A percentile compares a stretch with the other conserved stretches of the same genome.
These are phyloP conservation scores for Rattus rattus DNA, from an alignment of 2,113 vertebrate species.

Conservation along the genomic window DNA sequence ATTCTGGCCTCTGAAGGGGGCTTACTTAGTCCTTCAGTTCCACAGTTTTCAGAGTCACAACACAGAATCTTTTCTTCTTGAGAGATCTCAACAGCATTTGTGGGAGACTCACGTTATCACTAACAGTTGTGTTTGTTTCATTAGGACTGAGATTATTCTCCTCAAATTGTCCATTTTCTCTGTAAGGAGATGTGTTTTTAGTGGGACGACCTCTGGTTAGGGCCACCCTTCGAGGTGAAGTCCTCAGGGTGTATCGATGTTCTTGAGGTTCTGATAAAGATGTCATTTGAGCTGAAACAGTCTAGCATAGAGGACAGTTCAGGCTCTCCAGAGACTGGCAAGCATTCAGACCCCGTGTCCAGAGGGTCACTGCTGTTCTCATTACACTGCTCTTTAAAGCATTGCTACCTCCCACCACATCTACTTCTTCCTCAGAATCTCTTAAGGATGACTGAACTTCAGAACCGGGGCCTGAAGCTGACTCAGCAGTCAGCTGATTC, in stretches of 20 bases:
- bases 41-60: slow-evolving; percentile 84
- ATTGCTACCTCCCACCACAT: slow-evolving; percentile 93
- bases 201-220: slow-evolving; percentile 90
- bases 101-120: slow-evolving; percentile 83
- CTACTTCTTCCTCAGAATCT: slow-evolving; percentile 94
- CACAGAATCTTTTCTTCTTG: slow-evolving; percentile 83
- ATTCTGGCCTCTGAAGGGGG: slow-evolving; percentile 84
- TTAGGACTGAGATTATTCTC: slow-evolving; percentile 88
- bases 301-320: slow-evolving; percentile 88
- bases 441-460: slow-evolving; percentile 92
- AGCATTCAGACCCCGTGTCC: slow-evolving; percentile 82
- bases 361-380: slow-evolving; percentile 77
- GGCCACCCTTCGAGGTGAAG: slow-evolving; percentile 93
- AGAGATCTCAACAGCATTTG: slow-evolving; percentile 85
- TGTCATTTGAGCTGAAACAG: slow-evolving; percentile 87
- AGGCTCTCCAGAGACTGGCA: slow-evolving; percentile 92
- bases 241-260: slow-evolving; percentile 97
- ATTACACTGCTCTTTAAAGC: slow-evolving; percentile 90
- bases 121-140: slow-evolving; percentile 85
- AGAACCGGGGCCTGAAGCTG: slow-evolving; percentile 87
- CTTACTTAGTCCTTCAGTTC: slow-evolving; percentile 85
- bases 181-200: slow-evolving; percentile 92
- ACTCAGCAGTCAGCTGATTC: slow-evolving; percentile 83
- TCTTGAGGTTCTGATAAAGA: slow-evolving; percentile 95
- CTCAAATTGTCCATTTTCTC: slow-evolving; percentile 92